Percentiles rank a stretch among this genome's conserved stretches.
These are phyloP conservation scores for Actinia equina DNA, from an alignment of 64 coral and sea anemone species.

Conservation along the genomic window DNA sequence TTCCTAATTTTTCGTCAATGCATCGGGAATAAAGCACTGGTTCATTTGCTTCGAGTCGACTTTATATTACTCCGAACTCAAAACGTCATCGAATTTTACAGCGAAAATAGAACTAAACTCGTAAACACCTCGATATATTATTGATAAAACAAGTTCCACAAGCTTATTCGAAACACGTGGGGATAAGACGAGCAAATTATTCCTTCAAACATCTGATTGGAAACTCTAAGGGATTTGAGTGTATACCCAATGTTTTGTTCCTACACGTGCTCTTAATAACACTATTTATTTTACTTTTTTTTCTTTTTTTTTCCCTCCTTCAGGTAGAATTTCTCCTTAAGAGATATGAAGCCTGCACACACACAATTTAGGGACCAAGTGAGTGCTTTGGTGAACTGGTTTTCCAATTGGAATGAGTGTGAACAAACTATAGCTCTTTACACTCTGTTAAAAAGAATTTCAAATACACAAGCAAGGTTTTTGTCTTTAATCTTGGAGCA, in stretches of 20 bases:
- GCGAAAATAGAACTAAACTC: not conserved
- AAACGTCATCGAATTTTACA: not conserved
- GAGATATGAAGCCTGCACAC: slow-evolving; percentile 84
- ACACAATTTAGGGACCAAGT: slow-evolving; percentile 96
- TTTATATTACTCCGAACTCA: not conserved
- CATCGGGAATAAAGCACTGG: not conserved
- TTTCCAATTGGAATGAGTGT: slow-evolving; percentile 94
- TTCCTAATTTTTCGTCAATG: not conserved
- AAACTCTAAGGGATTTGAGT: slow-evolving; percentile 1
- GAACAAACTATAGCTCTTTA: slow-evolving; percentile 96
- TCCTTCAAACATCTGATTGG: not conserved
- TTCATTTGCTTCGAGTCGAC: not conserved
- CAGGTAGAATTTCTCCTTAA: slow-evolving; percentile 9
- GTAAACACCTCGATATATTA: slow-evolving; percentile 23
- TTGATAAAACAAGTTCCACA: slow-evolving; percentile 29
- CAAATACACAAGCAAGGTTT: slow-evolving; percentile 86
- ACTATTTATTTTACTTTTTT: not conserved
- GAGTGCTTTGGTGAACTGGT: slow-evolving; percentile 79
- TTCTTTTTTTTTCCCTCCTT: too few species aligned
- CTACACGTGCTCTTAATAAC: slow-evolving; percentile 15
- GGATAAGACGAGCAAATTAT: not conserved
- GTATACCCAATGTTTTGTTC: slow-evolving; percentile 25
- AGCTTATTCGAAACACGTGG: slow-evolving; percentile 1
- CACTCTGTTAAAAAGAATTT: slow-evolving; percentile 80
- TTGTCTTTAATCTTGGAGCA: slow-evolving; percentile 91